Base-by-base conservation (phyloP, 2,797 vertebrate species). In the Peromyscus attwateri region DNA sequence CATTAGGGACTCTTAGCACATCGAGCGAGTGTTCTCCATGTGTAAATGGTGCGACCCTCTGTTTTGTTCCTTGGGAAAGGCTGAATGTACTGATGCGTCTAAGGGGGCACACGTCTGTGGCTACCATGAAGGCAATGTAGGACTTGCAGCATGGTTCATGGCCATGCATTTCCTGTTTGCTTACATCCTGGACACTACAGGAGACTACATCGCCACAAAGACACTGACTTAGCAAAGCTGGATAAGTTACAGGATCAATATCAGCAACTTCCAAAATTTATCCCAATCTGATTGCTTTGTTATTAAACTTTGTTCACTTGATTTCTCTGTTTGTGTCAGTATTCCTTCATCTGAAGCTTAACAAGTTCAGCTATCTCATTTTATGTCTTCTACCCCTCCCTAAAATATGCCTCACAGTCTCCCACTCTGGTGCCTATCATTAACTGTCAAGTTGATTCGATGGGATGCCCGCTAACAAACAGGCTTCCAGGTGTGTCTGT, bases 1-100 rank as follows among this genome's bases (percentile, higher is more conserved):
- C 83, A 93, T 97, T 96, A 96, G 87, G 91, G 96, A 90, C 91
- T 89, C 87, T 64, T 77, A 92, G 94, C 46, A 89, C 71, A 94
- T 91, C 49, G 55, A 91, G 37, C 31, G 68, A 95, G 68, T 87
- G 4, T 66, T 90, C 76, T 85, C 80, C 87, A 82, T 40, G 76
- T 46, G 68, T 55, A 66, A 71, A 79, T 1, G 11, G 89, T 52
- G 66, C n/a, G 6, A n/a, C 71, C 85, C 57, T 96, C 92, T 90
- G 83, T 91, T 93, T 82, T 89, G 85, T 92, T 55, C 52, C 21
- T 91, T 40, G 0, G n/a, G 81, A 87, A 40, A 60, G 16, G 49
- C 80, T 66, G 70, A 76, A 68, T 73, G 23, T 68, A 23, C 29
- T 3, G 17, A 19, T 37, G 21, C 16, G 21, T 80, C 92, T 85